A percentile compares a stretch with the other conserved stretches of the same genome.
These are phyloP conservation scores for Metellina segmentata DNA, from an alignment of 2,888 invertebrate species.

Conservation along the genomic window DNA sequence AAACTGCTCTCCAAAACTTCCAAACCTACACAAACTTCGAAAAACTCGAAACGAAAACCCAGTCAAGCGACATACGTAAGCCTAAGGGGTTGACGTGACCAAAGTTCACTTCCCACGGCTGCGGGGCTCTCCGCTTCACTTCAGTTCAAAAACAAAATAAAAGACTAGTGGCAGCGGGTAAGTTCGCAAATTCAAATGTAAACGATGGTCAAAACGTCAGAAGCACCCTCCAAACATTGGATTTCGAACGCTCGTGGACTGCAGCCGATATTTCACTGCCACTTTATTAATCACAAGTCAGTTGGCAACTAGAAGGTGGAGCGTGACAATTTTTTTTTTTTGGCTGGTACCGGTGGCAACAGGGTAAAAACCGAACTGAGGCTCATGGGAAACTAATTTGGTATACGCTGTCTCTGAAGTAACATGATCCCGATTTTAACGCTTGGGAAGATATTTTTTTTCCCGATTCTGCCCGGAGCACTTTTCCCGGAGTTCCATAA, in stretches of 20 bases:
- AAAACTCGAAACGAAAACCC: background rate
- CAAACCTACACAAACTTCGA: background rate
- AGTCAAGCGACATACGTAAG: background rate
- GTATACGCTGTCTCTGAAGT: background rate
- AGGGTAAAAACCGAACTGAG: background rate
- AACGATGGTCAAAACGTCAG: slow-evolving; percentile 37
- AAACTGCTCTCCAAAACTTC: background rate
- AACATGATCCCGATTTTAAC: slow-evolving; percentile 4
- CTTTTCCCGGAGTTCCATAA: background rate
- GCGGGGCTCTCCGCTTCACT: slow-evolving; percentile 7
- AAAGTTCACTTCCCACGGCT: background rate
- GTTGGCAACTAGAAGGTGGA: background rate
- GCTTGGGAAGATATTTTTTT: background rate
- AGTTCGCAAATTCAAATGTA: slow-evolving; percentile 6
- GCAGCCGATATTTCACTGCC: slow-evolving; percentile 33
- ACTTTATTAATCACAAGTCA: slow-evolving; percentile 48
- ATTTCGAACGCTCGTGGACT: slow-evolving; percentile 25
- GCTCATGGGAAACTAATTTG: background rate
- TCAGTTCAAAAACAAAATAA: slow-evolving; percentile 16
- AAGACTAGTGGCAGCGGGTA: background rate
- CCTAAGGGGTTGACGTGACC: background rate
- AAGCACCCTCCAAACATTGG: background rate
- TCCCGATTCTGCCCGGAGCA: background rate
- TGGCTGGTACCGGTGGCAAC: background rate
- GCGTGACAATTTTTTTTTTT: background rate